These are phyloP conservation scores for Heteromurus nitidus DNA, from an alignment of 2,888 invertebrate species.

Conservation along the genomic window DNA sequence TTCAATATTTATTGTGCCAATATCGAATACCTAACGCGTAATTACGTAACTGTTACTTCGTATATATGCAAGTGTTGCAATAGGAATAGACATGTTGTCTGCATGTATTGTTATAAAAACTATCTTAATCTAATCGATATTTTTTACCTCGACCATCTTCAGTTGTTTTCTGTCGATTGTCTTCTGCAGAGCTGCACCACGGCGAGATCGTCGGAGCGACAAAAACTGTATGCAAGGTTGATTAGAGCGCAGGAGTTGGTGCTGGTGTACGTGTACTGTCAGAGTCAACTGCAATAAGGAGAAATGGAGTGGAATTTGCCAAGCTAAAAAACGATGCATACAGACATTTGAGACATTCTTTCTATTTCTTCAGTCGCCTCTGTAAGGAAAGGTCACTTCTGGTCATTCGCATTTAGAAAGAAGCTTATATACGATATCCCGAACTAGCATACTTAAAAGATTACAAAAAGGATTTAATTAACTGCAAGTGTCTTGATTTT, in stretches of 20 bases:
- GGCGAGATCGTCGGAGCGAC: background rate
- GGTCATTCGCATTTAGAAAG: conserved; percentile 67
- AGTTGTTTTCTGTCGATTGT: conserved; percentile 1
- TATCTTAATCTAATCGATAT: conserved; percentile 17
- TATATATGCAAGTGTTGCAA: too few species aligned
- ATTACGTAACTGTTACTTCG: too few species aligned
- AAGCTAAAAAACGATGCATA: background rate
- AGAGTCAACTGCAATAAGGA: conserved; percentile 40
- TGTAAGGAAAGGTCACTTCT: conserved; percentile 54
- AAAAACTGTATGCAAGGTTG: conserved; percentile 2
- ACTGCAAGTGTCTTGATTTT: conserved; percentile 55
- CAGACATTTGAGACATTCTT: conserved; percentile 20
- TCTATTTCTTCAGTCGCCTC: too few species aligned
- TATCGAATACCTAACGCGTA: conserved; percentile 1
- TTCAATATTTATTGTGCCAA: conserved; percentile 29
- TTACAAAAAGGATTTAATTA: conserved; percentile 15
- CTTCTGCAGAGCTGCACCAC: background rate
- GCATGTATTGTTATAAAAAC: conserved; percentile 10
- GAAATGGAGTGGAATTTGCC: conserved; percentile 29
- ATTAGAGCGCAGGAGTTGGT: background rate
- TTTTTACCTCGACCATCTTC: conserved; percentile 24
- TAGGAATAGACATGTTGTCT: background rate
- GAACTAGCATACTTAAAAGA: conserved; percentile 4
- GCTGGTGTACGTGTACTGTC: background rate
- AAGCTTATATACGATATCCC: conserved; percentile 54